Evolutionary conservation across 2,888 invertebrate species (phyloP), one percentile per base, ranked within the genome.

Genomic region (Sinelater perroti): DNA sequence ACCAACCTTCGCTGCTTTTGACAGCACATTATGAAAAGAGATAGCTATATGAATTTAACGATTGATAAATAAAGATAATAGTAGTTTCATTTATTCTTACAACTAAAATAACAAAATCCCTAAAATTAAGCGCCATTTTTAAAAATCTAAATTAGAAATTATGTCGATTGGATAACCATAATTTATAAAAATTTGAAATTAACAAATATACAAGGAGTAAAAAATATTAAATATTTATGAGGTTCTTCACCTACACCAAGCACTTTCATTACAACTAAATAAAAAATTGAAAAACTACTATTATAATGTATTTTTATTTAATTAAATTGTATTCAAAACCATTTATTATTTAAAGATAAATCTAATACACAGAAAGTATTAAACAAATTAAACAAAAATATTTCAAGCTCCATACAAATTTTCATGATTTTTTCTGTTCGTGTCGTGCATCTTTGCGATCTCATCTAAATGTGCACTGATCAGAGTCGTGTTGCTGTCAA

Each of bases 381-480:
- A 31, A 36, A 35, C 5, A 18, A 20, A 20, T 7, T 24, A 2
- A 13, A 31, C 10, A 13, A 13, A 24, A 7, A 10, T 2, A 5
- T 11, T 3, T 53, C 38, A 50, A 5, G 50, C 42, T 17, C 56
- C 30, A 55, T 52, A 52, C 10, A 52, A 21, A 8, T 52, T 51
- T 46, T 57, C 57, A 45, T 56, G 51, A 10, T 46, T 51, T 24
- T 65, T 67, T 67, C 67, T 68, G 54, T 67, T 51, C 14, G 52
- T 10, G 33, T 91, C 90, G 70, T 91, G 90, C 68, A 93, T 87
- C 60, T 90, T 89, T 14, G 89, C 86, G 17, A 95, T 84, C 51
- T 93, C 90, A 70, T 95, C 93, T 42, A 95, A 81, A 69, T 90
- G 90, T 16, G 87, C 86, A 13, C 87, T 86, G 26, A 95, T 87